Percentiles rank a stretch among this genome's conserved stretches.
Conservation (phyloP, 2,113 vertebrate genomes). For the Columba janthina region DNA sequence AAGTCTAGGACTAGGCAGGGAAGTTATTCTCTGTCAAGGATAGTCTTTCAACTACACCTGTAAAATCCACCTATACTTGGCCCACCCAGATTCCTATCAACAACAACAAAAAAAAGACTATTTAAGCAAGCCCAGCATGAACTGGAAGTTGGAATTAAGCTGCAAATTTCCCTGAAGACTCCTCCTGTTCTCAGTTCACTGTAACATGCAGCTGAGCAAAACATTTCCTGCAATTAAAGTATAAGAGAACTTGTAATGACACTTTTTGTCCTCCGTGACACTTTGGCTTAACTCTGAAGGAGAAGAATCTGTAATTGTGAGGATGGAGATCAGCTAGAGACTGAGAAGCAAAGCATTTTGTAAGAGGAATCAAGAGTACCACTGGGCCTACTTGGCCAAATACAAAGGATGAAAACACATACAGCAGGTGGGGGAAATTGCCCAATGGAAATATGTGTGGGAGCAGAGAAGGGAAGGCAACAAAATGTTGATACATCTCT, state of each 20-base stretch:
- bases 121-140: background rate
- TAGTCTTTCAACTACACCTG: slow-evolving; percentile 25
- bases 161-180: slow-evolving; percentile 19
- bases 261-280: background rate
- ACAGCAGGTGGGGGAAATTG: background rate
- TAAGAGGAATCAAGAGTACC: background rate
- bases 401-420: background rate
- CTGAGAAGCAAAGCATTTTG: background rate
- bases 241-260: background rate
- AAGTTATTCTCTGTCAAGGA: background rate
- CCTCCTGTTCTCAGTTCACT: background rate
- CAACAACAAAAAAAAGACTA: background rate
- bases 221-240: slow-evolving; percentile 48
- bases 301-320: background rate
- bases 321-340: background rate
- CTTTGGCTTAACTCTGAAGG: background rate
- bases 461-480: background rate
- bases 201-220: background rate
- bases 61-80: background rate
- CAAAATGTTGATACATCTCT: background rate
- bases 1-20: background rate
- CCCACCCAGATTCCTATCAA: slow-evolving; percentile 6
- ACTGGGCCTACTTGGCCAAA: background rate
- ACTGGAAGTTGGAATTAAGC: background rate
- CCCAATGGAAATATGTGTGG: background rate